Percentiles rank a stretch among this genome's conserved stretches.
Evolutionary conservation across 2,113 vertebrate genomes (phyloP).

Genomic region (Laticauda colubrina): DNA sequence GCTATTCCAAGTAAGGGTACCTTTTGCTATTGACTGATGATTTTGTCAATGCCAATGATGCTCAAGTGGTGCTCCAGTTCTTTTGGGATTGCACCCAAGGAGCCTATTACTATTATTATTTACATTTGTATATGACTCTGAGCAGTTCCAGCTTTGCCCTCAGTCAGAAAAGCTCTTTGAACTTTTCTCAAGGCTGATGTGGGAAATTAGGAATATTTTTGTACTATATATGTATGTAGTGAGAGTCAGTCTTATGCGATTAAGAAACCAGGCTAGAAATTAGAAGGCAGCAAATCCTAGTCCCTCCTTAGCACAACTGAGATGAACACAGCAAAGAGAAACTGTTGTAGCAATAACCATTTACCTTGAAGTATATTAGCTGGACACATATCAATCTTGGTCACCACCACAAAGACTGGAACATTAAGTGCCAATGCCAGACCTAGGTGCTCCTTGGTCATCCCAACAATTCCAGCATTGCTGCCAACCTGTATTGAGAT

Average conservation of each 20-base stretch:
- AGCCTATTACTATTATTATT: background rate
- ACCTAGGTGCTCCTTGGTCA: constrained; percentile 98
- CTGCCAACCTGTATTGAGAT: constrained; percentile 87
- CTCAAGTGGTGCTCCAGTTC: background rate
- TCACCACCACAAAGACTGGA: constrained; percentile 97
- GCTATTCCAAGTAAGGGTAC: background rate
- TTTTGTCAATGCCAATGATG: background rate
- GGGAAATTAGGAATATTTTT: background rate
- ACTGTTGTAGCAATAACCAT: constrained; percentile 7
- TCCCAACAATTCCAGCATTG: constrained; percentile 96
- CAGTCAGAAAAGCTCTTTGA: background rate
- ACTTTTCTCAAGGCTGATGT: background rate
- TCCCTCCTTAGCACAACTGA: background rate
- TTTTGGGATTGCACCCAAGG: background rate
- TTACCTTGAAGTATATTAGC: constrained; percentile 97
- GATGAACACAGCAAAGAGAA: background rate
- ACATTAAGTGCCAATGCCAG: constrained; percentile 94
- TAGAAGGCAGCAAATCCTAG: background rate
- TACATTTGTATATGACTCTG: background rate
- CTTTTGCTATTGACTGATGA: background rate
- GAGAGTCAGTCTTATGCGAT: background rate
- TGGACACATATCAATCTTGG: constrained; percentile 99
- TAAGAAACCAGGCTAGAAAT: background rate
- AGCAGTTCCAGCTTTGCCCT: background rate
- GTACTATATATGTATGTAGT: background rate